A percentile compares a stretch with the other conserved stretches of the same genome.
Conservation (phyloP, 2,797 vertebrate species). For the Eospalax fontanierii region DNA sequence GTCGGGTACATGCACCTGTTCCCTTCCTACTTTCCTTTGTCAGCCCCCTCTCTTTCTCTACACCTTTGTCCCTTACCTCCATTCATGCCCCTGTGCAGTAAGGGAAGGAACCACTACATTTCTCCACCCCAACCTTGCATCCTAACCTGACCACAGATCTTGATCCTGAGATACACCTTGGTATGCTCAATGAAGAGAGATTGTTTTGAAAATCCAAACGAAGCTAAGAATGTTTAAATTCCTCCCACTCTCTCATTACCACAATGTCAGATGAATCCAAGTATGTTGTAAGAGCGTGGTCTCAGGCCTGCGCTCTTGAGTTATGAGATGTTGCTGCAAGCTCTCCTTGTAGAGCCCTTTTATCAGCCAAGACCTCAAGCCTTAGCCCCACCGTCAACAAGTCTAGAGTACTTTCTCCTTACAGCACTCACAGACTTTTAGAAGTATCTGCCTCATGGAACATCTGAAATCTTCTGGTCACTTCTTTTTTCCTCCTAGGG, state of each 20-base stretch:
- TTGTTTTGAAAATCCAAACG: constrained; percentile 32
- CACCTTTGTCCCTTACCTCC: not conserved
- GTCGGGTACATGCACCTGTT: not conserved
- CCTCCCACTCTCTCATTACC: constrained; percentile 55
- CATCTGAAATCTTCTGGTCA: constrained; percentile 34
- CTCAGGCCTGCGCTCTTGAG: constrained; percentile 35
- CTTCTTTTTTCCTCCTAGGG: constrained; percentile 36
- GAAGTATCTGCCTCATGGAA: constrained; percentile 8
- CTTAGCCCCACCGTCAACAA: not conserved
- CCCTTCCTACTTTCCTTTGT: not conserved
- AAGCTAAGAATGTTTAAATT: constrained; percentile 63
- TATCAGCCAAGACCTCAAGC: constrained; percentile 28
- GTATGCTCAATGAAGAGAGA: not conserved
- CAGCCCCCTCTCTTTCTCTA: not conserved
- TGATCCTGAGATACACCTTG: constrained; percentile 20
- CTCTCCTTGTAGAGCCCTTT: constrained; percentile 49
- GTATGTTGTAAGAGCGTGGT: constrained; percentile 37
- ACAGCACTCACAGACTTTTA: not conserved
- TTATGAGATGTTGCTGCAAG: constrained; percentile 56
- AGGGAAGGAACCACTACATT: not conserved
- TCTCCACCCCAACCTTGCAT: not conserved
- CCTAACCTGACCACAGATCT: no score
- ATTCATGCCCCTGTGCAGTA: not conserved
- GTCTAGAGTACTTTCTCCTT: not conserved
- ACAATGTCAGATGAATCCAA: constrained; percentile 26